Base-by-base conservation (phyloP, 1,140 invertebrate species). In the Argopecten irradians region DNA sequence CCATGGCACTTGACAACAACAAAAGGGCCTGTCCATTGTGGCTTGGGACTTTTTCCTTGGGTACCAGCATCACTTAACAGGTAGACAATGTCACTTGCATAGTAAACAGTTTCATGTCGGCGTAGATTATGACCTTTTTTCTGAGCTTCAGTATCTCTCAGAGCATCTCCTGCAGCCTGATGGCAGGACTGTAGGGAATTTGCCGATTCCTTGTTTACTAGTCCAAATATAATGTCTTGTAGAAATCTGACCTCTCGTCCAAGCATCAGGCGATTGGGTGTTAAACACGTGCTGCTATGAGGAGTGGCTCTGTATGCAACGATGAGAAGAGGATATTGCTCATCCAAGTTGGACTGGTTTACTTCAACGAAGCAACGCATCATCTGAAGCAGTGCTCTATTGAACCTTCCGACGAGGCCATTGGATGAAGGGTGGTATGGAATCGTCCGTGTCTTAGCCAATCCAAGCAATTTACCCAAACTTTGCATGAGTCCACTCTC, bases 401-500 rank as follows among this genome's bases (percentile, higher is more conserved):
- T 93, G 36, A 93, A 92, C 0, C 91, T 71, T 89, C 94, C 93
- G 9, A 93, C 92, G 34, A 91, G 84, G 16, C 94, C 94, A 85
- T 95, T 95, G 0, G 89, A 85, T 28, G 90, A 88, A 28, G 95
- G 94, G 82, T 84, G n/a, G n/a, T n/a, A n/a, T n/a, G n/a, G n/a
- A n/a, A n/a, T n/a, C n/a, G n/a, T n/a, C n/a, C n/a, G n/a, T 0
- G 89, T 88, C 41, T 93, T 91, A 41, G 93, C 82, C 22, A 92
- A 93, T 2, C 85, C 13, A 22, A 92, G 82, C 0, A 91, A 39
- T 8, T 83, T n/a, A 89, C 90, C 91, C 71, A 92, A 43, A n/a
- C 85, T 36, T 46, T 83, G 19, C 84, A 91, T 87, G 22, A 90
- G 8, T 46, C 28, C 82, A 36, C 86, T 89, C 19, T 88, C 89